Evolutionary conservation across 1,140 invertebrate genomes (phyloP), one percentile per base, ranked within the genome.

Genomic region (Mizuhopecten yessoensis): DNA sequence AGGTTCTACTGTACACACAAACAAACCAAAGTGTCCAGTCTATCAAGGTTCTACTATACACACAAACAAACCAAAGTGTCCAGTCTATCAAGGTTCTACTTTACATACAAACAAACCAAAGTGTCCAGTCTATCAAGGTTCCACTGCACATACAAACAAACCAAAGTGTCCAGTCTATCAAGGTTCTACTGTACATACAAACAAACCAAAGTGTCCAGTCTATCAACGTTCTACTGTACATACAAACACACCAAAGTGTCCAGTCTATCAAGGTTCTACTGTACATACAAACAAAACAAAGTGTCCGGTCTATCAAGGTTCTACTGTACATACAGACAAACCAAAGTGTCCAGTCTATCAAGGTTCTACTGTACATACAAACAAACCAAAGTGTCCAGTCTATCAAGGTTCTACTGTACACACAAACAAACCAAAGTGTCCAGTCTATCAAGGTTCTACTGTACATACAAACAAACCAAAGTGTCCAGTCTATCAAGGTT

Each of bases 1-100:
- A 57, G 45, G 45, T 57, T 57, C 45, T 57, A 57, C 45, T 57
- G 45, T 57, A 57, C 45, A 57, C 45, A 57, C 45, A 57, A 57
- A 57, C 45, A 57, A 57, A 57, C 45, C 45, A 57, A 57, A 57
- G 23, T 57, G 45, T 57, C 45, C 45, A 57, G 45, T 11, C 45
- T 57, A 57, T 11, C 45, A 57, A 57, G 45, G 45, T 57, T 57
- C 45, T 57, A 57, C 23, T 57, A 17, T 57, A 57, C 45, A 57
- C 45, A 57, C 45, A 57, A 57, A 57, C 45, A 57, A 57, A 57
- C 45, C 45, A 57, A 57, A 57, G 45, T 57, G 45, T 57, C 45
- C 45, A 57, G 45, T 11, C 45, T 57, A 57, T 11, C 45, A 57
- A 57, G 45, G 45, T 57, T 57, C 45, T 57, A 57, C 45, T 57